Evolutionary conservation across 1,140 invertebrate genomes (phyloP), one percentile per base, ranked within the genome.

Genomic region (Trichonephila clavata): DNA sequence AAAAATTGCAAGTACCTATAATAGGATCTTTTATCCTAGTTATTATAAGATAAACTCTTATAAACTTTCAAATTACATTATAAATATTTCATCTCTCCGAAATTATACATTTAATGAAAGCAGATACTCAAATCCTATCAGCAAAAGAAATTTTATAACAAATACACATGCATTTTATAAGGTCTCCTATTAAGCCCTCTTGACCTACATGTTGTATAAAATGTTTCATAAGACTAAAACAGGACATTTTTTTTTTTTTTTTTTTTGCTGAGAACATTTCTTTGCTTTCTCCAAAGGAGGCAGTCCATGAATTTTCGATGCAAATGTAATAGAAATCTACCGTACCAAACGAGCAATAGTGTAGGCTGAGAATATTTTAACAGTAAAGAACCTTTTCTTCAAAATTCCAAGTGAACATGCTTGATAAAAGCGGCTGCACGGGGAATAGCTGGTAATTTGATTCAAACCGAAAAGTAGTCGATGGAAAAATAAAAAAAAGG

Each of bases 231-330:
- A 50, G n/a, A 7, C 21, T 81, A 18, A 81, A 32, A 16, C 20
- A 21, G 2, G 1, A 2, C 32, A 39, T 32, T 81, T 32, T 39
- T 27, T 4, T 81, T 20, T 81, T 81, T 39, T 68, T 68, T 81
- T 50, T 50, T 81, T 21, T 20, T n/a, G 32, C 13, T 16, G 5
- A 27, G 27, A 43, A 39, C 77, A 21, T 50, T 20, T 39, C 7
- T 43, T 18, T 18, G 20, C 20, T 20, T 81, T 5, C 77, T 43
- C 18, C 32, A 0, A 68, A 13, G 10, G n/a, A 27, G 77, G 2
- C 32, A 60, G 83, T 27, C 83, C 83, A 86, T 86, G 50, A 57
- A 86, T 86, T 86, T 86, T 86, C 57, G 83, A 86, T 61, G 83
- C 83, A 86, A 86, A 86, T 86, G 59, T 86, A 86, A 86, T 86